Percentiles rank a stretch among this genome's conserved stretches.
Evolutionary conservation across 2,113 vertebrate genomes (phyloP).

Genomic region (Balaeniceps rex): DNA sequence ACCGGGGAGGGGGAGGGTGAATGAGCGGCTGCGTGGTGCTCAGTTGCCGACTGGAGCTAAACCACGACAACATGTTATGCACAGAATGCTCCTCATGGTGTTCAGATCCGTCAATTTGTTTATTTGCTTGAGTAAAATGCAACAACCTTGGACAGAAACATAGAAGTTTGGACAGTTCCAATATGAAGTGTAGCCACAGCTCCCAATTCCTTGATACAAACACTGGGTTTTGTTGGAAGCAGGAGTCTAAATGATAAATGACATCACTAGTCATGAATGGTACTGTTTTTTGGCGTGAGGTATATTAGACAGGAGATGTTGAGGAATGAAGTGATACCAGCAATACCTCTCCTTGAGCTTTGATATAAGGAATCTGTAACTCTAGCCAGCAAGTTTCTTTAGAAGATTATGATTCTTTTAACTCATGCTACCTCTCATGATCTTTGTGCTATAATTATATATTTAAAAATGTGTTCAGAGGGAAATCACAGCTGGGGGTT

Average conservation of each 20-base stretch:
- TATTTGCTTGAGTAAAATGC: neutral
- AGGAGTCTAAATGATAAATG: neutral
- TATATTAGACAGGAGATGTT: neutral
- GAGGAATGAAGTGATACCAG: neutral
- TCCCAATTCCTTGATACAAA: neutral
- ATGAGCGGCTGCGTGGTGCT: too few species aligned
- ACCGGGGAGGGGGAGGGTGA: too few species aligned
- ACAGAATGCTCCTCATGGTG: neutral
- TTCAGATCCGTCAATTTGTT: neutral
- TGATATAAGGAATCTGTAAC: neutral
- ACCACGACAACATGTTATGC: neutral
- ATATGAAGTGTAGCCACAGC: neutral
- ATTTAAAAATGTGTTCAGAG: neutral
- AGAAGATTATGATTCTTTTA: neutral
- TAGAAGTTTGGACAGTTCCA: neutral
- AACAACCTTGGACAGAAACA: neutral
- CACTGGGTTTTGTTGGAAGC: neutral
- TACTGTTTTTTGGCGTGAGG: neutral
- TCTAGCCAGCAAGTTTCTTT: neutral
- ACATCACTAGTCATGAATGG: neutral
- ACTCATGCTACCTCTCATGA: neutral
- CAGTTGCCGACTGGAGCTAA: too few species aligned
- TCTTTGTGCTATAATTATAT: constrained; percentile 5
- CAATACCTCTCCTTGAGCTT: neutral
- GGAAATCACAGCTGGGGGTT: constrained; percentile 14